These are phyloP conservation scores for Podabrus alpinus DNA, from an alignment of 2,888 invertebrate species.

Conservation along the genomic window DNA sequence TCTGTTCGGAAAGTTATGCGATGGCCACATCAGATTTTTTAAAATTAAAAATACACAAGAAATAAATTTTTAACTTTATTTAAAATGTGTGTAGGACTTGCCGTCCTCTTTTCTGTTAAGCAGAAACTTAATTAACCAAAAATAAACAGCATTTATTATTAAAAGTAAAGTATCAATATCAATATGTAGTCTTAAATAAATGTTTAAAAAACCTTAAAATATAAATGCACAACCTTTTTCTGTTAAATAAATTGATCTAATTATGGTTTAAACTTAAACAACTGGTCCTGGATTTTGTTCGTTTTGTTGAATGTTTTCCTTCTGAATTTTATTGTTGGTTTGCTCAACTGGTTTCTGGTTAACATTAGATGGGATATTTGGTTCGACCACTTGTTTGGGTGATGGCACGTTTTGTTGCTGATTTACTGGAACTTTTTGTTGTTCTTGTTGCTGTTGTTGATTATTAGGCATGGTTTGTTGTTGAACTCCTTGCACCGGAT, in stretches of 20 bases:
- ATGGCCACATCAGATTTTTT: too few species aligned
- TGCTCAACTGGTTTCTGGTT: conserved; percentile 11
- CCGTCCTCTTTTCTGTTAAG: background rate
- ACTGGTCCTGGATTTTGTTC: background rate
- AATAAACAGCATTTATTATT: background rate
- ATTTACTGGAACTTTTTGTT: conserved; percentile 31
- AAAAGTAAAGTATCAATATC: too few species aligned
- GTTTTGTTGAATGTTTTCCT: background rate
- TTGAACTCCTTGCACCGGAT: conserved; percentile 15
- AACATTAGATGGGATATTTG: conserved; percentile 17
- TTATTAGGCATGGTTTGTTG: conserved; percentile 23
- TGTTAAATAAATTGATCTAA: background rate
- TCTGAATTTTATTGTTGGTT: background rate
- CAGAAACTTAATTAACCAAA: background rate
- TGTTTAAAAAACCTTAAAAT: background rate
- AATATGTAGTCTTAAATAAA: background rate
- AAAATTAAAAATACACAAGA: background rate
- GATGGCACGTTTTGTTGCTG: conserved; percentile 29
- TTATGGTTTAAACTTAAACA: background rate
- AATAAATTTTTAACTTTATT: background rate
- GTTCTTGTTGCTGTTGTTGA: conserved; percentile 41
- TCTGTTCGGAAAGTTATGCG: too few species aligned
- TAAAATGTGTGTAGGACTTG: background rate
- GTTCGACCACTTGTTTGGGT: background rate
- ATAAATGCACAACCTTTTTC: background rate